A percentile compares a stretch with the other conserved stretches of the same genome.
phyloP scores from a whole-genome alignment of 2,888 invertebrate species.

The Siphonodentalium dalli region DNA sequence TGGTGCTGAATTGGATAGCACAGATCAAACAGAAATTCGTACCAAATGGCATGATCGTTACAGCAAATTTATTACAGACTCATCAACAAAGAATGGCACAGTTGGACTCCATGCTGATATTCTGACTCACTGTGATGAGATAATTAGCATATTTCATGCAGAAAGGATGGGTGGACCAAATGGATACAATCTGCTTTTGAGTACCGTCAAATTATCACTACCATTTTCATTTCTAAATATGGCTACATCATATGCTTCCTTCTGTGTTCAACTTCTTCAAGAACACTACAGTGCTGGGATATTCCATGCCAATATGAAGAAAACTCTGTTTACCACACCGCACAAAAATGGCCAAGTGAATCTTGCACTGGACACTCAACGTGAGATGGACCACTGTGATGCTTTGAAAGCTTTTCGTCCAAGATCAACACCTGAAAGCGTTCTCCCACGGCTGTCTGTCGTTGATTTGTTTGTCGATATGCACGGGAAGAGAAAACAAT shows the following conservation, averaged over 20 bases:
- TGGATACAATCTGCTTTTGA: slow-evolving; percentile 13
- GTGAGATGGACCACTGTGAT: slow-evolving; percentile 27
- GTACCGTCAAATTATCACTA: slow-evolving; percentile 21
- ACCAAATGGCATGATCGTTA: too few relatives aligned
- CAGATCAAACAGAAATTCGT: too few relatives aligned
- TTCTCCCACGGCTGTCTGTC: slow-evolving; percentile 19
- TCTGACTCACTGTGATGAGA: slow-evolving; percentile 23
- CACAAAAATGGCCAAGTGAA: slow-evolving; percentile 17
- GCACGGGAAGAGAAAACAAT: neutral
- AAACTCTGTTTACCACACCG: slow-evolving; percentile 17
- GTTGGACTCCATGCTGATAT: slow-evolving; percentile 16
- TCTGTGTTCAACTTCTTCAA: slow-evolving; percentile 13
- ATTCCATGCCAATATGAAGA: slow-evolving; percentile 21
- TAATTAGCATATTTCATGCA: slow-evolving; percentile 18
- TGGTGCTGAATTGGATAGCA: too few relatives aligned
- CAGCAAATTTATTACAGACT: too few relatives aligned
- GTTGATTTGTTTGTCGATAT: slow-evolving; percentile 20
- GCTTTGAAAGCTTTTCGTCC: slow-evolving; percentile 26
- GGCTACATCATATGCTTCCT: slow-evolving; percentile 26
- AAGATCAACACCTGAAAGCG: slow-evolving; percentile 16
- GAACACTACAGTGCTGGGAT: slow-evolving; percentile 13
- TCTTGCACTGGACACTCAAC: slow-evolving; percentile 22
- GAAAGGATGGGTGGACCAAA: slow-evolving; percentile 20
- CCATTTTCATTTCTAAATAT: slow-evolving; percentile 31
- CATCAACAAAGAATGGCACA: slow-evolving; percentile 5